Percentiles rank a stretch among this genome's conserved stretches.
These are phyloP conservation scores for Phrynosoma platyrhinos DNA, from an alignment of 2,113 vertebrate genomes.

Conservation along the genomic window DNA sequence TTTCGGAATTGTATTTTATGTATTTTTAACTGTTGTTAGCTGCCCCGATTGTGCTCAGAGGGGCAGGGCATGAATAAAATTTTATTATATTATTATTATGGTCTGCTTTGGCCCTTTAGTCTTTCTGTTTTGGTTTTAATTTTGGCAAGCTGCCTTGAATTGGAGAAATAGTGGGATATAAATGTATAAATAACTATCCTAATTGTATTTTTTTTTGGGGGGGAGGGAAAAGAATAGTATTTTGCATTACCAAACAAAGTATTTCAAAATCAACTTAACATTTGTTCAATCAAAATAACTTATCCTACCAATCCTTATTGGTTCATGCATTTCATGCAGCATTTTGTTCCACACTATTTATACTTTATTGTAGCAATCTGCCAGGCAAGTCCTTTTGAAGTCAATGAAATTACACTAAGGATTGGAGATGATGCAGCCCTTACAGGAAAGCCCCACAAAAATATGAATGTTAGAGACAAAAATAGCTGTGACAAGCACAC, in stretches of 20 bases:
- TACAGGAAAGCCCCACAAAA: not conserved
- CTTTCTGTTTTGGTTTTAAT: too few relatives aligned
- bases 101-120: too few relatives aligned
- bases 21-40: too few relatives aligned
- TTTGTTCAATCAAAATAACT: not conserved
- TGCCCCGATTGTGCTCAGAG: too few relatives aligned
- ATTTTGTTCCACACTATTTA: constrained; percentile 22
- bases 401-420: not conserved
- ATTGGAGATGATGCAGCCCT: not conserved
- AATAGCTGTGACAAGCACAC: not conserved
- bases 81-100: too few relatives aligned
- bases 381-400: not conserved
- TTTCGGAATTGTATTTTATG: too few relatives aligned
- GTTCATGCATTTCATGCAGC: constrained; percentile 15
- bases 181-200: not conserved
- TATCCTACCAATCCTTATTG: not conserved
- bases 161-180: too few relatives aligned
- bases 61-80: too few relatives aligned
- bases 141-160: too few relatives aligned
- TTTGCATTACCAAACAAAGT: not conserved
- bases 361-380: not conserved
- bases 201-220: not conserved
- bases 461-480: not conserved
- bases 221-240: not conserved
- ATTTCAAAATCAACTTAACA: not conserved